phyloP scores from a whole-genome alignment of 2,888 invertebrate genomes.

The Tubulanus polymorphus region DNA sequence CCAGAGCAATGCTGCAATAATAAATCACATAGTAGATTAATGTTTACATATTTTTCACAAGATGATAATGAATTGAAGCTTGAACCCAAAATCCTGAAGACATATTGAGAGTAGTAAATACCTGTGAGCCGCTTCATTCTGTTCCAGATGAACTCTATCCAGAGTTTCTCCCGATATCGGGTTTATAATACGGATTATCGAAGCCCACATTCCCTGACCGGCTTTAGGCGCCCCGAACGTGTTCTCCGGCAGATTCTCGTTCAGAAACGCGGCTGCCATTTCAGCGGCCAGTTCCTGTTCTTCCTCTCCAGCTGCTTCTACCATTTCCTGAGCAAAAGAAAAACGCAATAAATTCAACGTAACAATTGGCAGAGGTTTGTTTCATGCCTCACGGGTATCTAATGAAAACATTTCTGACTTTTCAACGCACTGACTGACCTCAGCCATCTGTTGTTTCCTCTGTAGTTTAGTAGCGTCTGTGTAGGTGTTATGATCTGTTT shows the following conservation, averaged over 20 bases:
- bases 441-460: slow-evolving; percentile 92
- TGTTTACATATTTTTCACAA: too few relatives aligned
- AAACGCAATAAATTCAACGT: background rate
- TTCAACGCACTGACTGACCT: slow-evolving; percentile 52
- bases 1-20: slow-evolving; percentile 65
- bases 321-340: slow-evolving; percentile 65
- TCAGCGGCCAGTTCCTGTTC: slow-evolving; percentile 93
- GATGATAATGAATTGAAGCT: too few relatives aligned
- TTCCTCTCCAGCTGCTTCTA: slow-evolving; percentile 92
- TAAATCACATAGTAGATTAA: slow-evolving; percentile 2
- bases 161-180: slow-evolving; percentile 68
- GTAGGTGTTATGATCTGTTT: slow-evolving; percentile 98
- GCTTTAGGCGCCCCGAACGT: slow-evolving; percentile 95
- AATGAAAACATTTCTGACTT: background rate
- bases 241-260: slow-evolving; percentile 89
- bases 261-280: slow-evolving; percentile 95
- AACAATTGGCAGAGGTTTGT: background rate
- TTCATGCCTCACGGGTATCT: background rate
- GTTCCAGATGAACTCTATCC: slow-evolving; percentile 70
- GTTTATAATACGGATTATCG: slow-evolving; percentile 55
- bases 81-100: too few relatives aligned
- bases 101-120: too few relatives aligned
- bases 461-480: slow-evolving; percentile 94
- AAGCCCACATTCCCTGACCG: slow-evolving; percentile 91
- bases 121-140: slow-evolving; percentile 94